Evolutionary conservation across 2,113 vertebrate genomes (phyloP), one percentile per base, ranked within the genome.

Genomic region (Bujurquina vittata): DNA sequence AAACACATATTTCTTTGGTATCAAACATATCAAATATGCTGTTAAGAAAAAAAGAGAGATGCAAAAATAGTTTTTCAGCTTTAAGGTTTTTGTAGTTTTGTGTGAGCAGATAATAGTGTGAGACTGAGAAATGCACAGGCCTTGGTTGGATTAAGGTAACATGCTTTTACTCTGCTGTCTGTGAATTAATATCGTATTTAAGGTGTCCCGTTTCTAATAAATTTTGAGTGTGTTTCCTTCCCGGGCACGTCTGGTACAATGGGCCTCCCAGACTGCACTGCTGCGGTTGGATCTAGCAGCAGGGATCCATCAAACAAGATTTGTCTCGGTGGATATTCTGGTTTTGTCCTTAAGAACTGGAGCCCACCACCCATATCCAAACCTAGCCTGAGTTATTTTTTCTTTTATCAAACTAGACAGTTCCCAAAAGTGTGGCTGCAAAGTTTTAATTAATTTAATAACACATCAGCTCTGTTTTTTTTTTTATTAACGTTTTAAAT

Each of bases 271-370:
- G 91, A 87, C 89, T 56, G 77, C 81, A 63, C 87, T 55, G 84
- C 85, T 86, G 88, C 37, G 43, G 73, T 79, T 79, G 84, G 87
- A 82, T 91, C 80, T 52, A 90, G 69, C 92, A 87, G 89, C 91
- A 43, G 89, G 91, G 88, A 84, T 89, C 93, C 89, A 87, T 94
- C 90, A 92, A 94, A 95, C 89, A 80, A 88, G 86, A 95, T 95
- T 95, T 87, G 93, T 94, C 94, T 94, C 89, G 87, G 84, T 92
- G 91, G 91, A 95, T 92, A 88, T 93, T 49, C 84, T 65, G 79
- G 80, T 87, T 92, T 93, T 93, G 89, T 93, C 84, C 89, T 92
- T 63, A 63, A 85, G 92, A 91, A 91, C 94, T 93, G 92, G 89
- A 92, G 91, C 87, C 91, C 80, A 81, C 88, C 83, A 87, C 75